These are phyloP conservation scores for Tychaedon coryphoeus DNA, from an alignment of 2,113 vertebrate genomes.

Conservation along the genomic window DNA sequence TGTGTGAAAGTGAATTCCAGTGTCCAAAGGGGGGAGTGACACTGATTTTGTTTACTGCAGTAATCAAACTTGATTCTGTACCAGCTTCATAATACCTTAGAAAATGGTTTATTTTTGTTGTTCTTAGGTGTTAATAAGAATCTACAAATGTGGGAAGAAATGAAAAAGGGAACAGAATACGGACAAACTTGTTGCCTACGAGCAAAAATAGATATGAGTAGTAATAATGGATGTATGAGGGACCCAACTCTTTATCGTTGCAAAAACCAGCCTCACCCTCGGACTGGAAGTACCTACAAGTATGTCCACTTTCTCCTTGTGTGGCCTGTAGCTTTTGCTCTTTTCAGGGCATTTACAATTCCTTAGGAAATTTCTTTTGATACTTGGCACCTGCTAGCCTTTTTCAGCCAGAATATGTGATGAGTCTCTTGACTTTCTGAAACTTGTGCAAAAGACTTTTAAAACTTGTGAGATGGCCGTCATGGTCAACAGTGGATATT, in stretches of 20 bases:
- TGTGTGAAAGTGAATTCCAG: not conserved
- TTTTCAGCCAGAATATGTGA: not conserved
- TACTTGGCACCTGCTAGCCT: not conserved
- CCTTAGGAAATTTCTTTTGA: not conserved
- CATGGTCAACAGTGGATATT: not conserved
- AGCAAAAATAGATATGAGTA: slow-evolving; percentile 97
- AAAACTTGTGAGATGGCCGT: not conserved
- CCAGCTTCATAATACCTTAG: not conserved
- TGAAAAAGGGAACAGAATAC: slow-evolving; percentile 87
- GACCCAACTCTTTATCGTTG: slow-evolving; percentile 96
- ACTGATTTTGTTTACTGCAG: not conserved
- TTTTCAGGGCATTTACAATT: not conserved
- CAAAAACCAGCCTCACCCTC: slow-evolving; percentile 92
- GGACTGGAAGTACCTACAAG: slow-evolving; percentile 89
- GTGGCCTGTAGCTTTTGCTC: not conserved
- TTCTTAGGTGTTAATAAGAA: slow-evolving; percentile 90
- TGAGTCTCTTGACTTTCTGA: not conserved
- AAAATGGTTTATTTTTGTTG: not conserved
- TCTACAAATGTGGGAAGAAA: slow-evolving; percentile 93
- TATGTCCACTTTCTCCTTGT: slow-evolving; percentile 49
- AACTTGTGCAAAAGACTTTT: not conserved
- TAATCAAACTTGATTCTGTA: not conserved
- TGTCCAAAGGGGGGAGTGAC: not conserved
- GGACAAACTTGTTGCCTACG: slow-evolving; percentile 95
- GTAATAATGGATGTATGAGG: slow-evolving; percentile 97